phyloP scores from a whole-genome alignment of 1,140 invertebrate genomes.

The Trichonephila inaurata region DNA sequence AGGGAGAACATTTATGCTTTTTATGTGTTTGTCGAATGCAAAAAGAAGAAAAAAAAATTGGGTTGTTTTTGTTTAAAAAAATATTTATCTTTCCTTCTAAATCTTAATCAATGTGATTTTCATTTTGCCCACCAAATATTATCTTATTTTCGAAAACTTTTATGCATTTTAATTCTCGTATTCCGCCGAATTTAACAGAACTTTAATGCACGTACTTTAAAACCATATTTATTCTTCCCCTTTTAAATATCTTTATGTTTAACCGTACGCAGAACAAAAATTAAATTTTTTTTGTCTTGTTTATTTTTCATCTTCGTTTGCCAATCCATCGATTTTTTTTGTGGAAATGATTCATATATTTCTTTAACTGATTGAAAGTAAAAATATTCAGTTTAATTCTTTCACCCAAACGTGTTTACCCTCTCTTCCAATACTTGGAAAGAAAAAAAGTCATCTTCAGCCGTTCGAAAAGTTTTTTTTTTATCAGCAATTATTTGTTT shows the following conservation, averaged over 20 bases:
- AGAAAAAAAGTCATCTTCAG: slow-evolving; percentile 50
- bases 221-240: not conserved
- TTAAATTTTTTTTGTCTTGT: not conserved
- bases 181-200: not conserved
- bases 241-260: not conserved
- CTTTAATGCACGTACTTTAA: slow-evolving; percentile 23
- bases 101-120: slow-evolving; percentile 40
- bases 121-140: not conserved
- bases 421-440: slow-evolving; percentile 36
- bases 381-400: slow-evolving; percentile 70
- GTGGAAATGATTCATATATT: slow-evolving; percentile 39
- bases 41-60: not conserved
- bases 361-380: slow-evolving; percentile 69
- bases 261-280: not conserved
- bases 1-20: no score
- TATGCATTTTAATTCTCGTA: not conserved
- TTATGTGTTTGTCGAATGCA: not conserved
- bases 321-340: slow-evolving; percentile 39
- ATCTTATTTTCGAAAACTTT: not conserved
- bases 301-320: slow-evolving; percentile 32
- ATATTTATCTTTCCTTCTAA: not conserved
- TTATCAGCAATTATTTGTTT: slow-evolving; percentile 58
- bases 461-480: slow-evolving; percentile 48
- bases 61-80: no score
- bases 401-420: slow-evolving; percentile 62